Conservation (phyloP, 2,113 vertebrate species). For the Halichoerus grypus region DNA sequence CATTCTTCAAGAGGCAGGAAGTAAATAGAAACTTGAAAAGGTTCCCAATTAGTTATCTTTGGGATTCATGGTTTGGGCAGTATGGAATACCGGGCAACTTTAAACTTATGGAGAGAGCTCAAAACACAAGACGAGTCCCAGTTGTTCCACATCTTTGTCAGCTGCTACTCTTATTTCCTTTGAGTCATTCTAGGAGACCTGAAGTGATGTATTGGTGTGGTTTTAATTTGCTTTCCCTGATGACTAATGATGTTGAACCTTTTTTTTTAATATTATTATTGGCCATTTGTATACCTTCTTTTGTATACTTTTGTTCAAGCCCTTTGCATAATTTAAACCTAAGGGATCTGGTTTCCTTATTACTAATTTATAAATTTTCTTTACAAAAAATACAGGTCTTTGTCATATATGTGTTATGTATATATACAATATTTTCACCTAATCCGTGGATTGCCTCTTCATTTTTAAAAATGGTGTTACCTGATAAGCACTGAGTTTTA, state of each 20-base stretch:
- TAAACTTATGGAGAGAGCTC: not conserved
- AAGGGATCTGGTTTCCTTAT: not conserved
- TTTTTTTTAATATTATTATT: not conserved
- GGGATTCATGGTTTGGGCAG: not conserved
- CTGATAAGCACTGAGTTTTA: not conserved
- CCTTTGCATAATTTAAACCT: not conserved
- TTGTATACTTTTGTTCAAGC: not conserved
- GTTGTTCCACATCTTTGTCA: not conserved
- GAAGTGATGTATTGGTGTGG: not conserved
- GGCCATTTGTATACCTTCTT: not conserved
- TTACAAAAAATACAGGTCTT: not conserved
- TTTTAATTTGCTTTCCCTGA: not conserved
- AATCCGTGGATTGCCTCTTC: not conserved
- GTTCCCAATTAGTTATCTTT: not conserved
- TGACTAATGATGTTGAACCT: not conserved
- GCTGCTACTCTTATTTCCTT: not conserved
- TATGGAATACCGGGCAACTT: no score
- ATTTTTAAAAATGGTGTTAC: not conserved
- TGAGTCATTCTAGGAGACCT: not conserved
- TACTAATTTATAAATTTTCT: not conserved
- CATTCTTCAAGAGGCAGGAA: not conserved
- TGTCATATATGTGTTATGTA: not conserved
- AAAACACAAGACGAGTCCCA: not conserved
- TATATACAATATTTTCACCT: not conserved
- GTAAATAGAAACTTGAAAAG: not conserved